Conservation (phyloP, 2,888 invertebrate genomes). For the Cybosia mesomella region DNA sequence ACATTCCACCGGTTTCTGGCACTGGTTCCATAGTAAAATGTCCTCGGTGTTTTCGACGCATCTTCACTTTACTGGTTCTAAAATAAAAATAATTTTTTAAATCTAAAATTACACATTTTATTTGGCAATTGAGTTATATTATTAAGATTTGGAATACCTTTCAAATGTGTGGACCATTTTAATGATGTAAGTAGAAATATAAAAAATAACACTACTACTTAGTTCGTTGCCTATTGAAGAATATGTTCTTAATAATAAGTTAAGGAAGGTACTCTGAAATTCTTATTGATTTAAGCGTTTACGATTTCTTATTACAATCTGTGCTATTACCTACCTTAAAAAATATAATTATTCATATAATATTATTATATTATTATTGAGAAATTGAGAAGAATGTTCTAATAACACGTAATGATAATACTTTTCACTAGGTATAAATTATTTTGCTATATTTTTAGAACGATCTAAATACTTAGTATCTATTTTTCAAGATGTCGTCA, state of each 20-base stretch:
- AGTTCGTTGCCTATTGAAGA: neutral
- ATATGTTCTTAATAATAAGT: neutral
- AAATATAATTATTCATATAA: neutral
- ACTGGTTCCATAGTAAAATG: slow-evolving; percentile 50
- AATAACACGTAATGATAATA: too few relatives aligned
- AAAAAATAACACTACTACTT: neutral
- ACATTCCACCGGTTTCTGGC: slow-evolving; percentile 42
- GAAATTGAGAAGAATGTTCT: too few relatives aligned
- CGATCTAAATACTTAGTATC: too few relatives aligned
- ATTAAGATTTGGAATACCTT: neutral
- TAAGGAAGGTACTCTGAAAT: neutral
- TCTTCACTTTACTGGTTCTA: neutral
- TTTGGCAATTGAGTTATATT: neutral
- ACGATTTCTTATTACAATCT: neutral
- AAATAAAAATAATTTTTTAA: neutral
- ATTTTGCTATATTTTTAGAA: too few relatives aligned
- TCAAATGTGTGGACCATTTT: neutral
- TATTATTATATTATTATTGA: too few relatives aligned
- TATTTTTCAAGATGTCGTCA: neutral
- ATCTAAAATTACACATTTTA: neutral
- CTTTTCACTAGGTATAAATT: too few relatives aligned
- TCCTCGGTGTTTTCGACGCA: slow-evolving; percentile 53
- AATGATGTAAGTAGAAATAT: neutral
- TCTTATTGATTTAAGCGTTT: neutral
- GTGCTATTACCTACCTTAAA: neutral